These are phyloP conservation scores for Colossoma macropomum DNA, from an alignment of 2,113 vertebrate species.

Conservation along the genomic window DNA sequence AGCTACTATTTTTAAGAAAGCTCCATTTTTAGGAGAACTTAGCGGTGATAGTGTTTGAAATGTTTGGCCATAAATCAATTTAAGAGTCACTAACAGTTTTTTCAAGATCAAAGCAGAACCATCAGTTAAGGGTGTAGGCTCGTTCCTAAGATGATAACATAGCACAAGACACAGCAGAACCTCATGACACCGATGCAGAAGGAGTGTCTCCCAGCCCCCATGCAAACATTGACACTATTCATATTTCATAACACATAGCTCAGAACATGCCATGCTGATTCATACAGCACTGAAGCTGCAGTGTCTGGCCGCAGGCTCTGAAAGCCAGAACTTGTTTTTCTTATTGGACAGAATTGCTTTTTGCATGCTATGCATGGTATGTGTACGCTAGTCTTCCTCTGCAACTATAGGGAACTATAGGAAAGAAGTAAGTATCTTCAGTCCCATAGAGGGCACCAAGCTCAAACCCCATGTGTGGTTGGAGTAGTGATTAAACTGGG, in stretches of 20 bases:
- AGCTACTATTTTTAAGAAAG: slow-evolving; percentile 23
- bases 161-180: neutral
- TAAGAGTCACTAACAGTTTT: neutral
- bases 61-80: neutral
- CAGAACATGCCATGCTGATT: slow-evolving; percentile 15
- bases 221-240: slow-evolving; percentile 24
- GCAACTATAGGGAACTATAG: neutral
- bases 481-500: slow-evolving; percentile 49
- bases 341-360: slow-evolving; percentile 1
- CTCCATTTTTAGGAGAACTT: neutral
- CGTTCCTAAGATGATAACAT: neutral
- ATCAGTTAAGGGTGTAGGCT: neutral
- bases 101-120: neutral
- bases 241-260: slow-evolving; percentile 18
- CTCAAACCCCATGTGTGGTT: slow-evolving; percentile 39
- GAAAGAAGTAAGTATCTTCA: slow-evolving; percentile 17
- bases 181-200: neutral
- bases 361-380: neutral
- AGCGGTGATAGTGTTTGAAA: neutral
- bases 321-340: neutral
- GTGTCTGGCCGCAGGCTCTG: neutral
- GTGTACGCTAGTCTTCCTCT: neutral
- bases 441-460: slow-evolving; percentile 45
- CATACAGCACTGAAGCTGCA: slow-evolving; percentile 15
- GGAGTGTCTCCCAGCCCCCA: slow-evolving; percentile 1